These are phyloP conservation scores for Larimichthys crocea DNA, from an alignment of 2,113 vertebrate genomes.

Conservation along the genomic window DNA sequence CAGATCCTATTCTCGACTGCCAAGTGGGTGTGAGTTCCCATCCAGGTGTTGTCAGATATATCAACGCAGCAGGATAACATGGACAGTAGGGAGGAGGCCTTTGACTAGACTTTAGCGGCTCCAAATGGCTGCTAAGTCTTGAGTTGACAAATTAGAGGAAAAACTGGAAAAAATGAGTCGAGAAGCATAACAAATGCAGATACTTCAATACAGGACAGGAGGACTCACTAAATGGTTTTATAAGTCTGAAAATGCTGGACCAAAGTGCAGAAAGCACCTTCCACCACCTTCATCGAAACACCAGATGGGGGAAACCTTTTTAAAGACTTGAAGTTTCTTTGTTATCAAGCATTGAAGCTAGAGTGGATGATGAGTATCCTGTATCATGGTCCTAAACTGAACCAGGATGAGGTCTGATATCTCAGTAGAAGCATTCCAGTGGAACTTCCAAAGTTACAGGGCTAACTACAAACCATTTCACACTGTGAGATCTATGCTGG, in stretches of 20 bases:
- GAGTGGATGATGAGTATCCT: background rate
- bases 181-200: background rate
- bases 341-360: background rate
- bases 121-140: background rate
- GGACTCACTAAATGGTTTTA: background rate
- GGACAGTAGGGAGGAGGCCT: background rate
- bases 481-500: background rate
- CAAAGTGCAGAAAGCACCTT: background rate
- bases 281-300: background rate
- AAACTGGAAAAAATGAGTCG: background rate
- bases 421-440: background rate
- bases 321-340: background rate
- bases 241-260: background rate
- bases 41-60: conserved; percentile 27
- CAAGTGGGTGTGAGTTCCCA: conserved; percentile 1
- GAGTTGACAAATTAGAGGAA: background rate
- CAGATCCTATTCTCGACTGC: background rate
- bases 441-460: too few species aligned
- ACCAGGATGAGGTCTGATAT: background rate
- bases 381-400: background rate
- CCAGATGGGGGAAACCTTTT: too few species aligned
- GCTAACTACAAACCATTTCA: background rate
- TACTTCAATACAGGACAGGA: background rate
- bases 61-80: background rate
- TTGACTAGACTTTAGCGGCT: background rate